These are phyloP conservation scores for Bacillus rossius DNA, from an alignment of 1,140 invertebrate genomes.

Conservation along the genomic window DNA sequence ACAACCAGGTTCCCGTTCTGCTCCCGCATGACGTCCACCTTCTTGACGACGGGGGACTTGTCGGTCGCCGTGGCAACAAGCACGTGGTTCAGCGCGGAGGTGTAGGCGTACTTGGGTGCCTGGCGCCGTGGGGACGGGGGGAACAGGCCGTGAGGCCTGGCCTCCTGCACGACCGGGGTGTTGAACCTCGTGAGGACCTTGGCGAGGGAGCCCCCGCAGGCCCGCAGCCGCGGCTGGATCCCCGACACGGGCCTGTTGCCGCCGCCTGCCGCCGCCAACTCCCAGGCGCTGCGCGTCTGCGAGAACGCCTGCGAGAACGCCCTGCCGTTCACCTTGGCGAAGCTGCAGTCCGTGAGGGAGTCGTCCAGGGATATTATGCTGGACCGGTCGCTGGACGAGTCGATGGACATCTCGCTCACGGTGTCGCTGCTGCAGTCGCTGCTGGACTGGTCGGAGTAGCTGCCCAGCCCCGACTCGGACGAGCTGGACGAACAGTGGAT, in stretches of 20 bases:
- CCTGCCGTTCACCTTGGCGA: constrained; percentile 3
- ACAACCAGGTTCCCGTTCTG: constrained; percentile 45
- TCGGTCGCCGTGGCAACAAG: constrained; percentile 5
- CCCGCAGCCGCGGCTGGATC: not conserved
- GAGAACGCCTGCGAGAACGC: constrained; percentile 31
- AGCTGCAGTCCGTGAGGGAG: not conserved
- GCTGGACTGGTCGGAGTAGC: constrained; percentile 41
- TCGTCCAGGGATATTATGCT: constrained; percentile 51
- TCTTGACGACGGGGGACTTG: not conserved
- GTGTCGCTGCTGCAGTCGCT: constrained; percentile 49
- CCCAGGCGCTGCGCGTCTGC: constrained; percentile 35
- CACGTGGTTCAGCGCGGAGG: constrained; percentile 12
- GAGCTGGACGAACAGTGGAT: not conserved
- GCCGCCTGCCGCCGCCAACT: constrained; percentile 46
- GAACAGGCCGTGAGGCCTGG: not conserved
- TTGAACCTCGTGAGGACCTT: not conserved
- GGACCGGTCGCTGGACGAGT: constrained; percentile 50
- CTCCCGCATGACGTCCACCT: constrained; percentile 19
- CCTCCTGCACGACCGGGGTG: not conserved
- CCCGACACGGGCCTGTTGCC: constrained; percentile 17
- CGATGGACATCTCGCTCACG: constrained; percentile 51
- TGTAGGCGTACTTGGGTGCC: constrained; percentile 7
- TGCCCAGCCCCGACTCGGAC: constrained; percentile 4
- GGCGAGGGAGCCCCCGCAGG: not conserved
- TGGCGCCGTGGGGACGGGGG: not conserved